Conservation (phyloP, 2,113 vertebrate species). For the Neotragus moschatus region DNA sequence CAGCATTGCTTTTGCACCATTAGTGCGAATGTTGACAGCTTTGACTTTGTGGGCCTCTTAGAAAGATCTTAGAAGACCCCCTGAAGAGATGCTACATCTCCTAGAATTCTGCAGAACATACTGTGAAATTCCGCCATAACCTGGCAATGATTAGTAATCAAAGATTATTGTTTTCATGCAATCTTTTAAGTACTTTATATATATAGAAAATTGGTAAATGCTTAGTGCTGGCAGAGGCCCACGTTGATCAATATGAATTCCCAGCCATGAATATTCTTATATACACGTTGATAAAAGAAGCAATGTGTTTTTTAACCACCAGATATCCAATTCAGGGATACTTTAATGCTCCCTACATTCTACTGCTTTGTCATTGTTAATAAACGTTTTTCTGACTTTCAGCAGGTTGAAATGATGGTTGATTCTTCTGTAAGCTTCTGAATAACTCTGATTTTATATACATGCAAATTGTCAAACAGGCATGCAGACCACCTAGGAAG, state of each 20-base stretch:
- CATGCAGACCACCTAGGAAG: constrained; percentile 31
- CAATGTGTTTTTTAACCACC: background rate
- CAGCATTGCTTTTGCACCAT: background rate
- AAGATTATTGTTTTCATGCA: background rate
- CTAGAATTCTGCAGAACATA: background rate
- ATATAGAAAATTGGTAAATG: background rate
- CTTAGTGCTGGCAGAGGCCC: background rate
- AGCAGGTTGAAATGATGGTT: background rate
- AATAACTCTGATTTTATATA: constrained; percentile 10
- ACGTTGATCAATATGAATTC: background rate
- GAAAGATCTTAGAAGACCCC: background rate
- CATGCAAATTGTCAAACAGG: background rate
- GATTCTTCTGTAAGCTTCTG: background rate
- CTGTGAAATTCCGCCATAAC: background rate
- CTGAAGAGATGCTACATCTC: background rate
- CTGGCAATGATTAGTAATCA: background rate
- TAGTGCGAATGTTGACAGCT: background rate
- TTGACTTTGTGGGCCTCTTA: background rate
- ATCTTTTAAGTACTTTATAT: background rate
- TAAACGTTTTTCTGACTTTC: background rate
- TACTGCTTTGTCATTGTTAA: background rate
- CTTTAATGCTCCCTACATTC: background rate
- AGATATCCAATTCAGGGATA: background rate
- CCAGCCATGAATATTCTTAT: background rate
- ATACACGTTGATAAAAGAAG: background rate